Base-by-base conservation (phyloP, 2,888 invertebrate species). In the Coecobrya sp. region DNA sequence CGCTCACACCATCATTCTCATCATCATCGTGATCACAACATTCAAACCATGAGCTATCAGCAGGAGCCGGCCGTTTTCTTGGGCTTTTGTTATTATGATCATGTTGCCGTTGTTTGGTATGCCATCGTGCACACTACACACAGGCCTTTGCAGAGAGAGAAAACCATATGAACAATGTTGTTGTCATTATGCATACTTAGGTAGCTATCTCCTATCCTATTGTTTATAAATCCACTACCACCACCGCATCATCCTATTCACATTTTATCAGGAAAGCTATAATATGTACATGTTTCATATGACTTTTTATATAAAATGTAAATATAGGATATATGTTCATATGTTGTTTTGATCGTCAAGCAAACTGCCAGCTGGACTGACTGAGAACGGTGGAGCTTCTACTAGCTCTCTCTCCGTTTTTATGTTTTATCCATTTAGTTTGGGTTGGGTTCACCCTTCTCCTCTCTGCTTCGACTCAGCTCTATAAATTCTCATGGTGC, bases 321-420 rank as follows among this genome's bases (percentile, higher is more conserved):
- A n/a, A 10, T 52, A 2, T 49, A 16, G 1, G 10, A 30, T 79
- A n/a, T n/a, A 79, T 79, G 79, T 81, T 81, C 59, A 25, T 86
- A 86, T 79, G 59, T 79, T 90, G 76, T 85, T 90, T 90, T 90
- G 84, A 84, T 89, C 52, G 45, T 84, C 22, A 30, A 59, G 55
- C 55, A 76, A 22, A 22, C 49, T 70, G 84, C 89, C 93, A 93
- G 93, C 93, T 93, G 93, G 93, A 92, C 87, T 92, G 65, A 85
- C 84, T 82, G 59, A 81, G 79, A 86, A 52, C 86, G 42, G 81
- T 89, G 42, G 81, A 84, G 25, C 19, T 19, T n/a, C 55, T 55
- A n/a, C n/a, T n/a, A n/a, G n/a, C 55, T 55, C 55, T 82, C 62
- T 62, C 73, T 90, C 85, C 4, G 45, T 79, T 8, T 2, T 36